Evolutionary conservation across 2,888 invertebrate genomes (phyloP).

Genomic region (Drosophila paucipuncta): DNA sequence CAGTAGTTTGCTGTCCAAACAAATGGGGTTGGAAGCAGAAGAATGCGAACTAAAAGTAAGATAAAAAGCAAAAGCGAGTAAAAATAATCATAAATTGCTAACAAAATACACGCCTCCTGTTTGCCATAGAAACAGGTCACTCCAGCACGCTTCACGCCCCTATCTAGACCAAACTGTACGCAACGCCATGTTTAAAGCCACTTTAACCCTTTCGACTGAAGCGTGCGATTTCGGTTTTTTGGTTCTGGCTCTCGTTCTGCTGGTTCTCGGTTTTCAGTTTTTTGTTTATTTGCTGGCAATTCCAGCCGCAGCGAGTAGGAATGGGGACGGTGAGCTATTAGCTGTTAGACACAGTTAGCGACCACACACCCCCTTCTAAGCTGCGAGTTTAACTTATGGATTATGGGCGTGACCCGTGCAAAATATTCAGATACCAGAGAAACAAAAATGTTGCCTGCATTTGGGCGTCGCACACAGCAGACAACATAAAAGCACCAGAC

Average conservation of each 20-base stretch:
- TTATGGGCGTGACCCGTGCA: slow-evolving; percentile 72
- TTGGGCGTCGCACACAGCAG: slow-evolving; percentile 53
- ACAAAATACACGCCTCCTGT: slow-evolving; percentile 64
- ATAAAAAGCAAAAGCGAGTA: slow-evolving; percentile 46
- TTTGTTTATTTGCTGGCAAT: slow-evolving; percentile 49
- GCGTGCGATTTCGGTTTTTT: slow-evolving; percentile 59
- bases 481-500: slow-evolving; percentile 44
- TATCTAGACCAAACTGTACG: slow-evolving; percentile 7
- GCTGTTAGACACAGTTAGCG: slow-evolving; percentile 55
- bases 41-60: slow-evolving; percentile 6
- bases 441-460: slow-evolving; percentile 67
- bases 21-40: slow-evolving; percentile 15
- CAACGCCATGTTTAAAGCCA: slow-evolving; percentile 58
- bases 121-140: slow-evolving; percentile 34
- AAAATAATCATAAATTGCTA: slow-evolving; percentile 78
- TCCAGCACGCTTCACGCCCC: slow-evolving; percentile 1
- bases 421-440: slow-evolving; percentile 45
- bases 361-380: slow-evolving; percentile 38
- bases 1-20: slow-evolving; percentile 45
- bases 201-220: slow-evolving; percentile 69
- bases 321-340: slow-evolving; percentile 19
- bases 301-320: slow-evolving; percentile 34
- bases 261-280: slow-evolving; percentile 30
- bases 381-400: slow-evolving; percentile 73
- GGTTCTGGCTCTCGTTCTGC: slow-evolving; percentile 24